phyloP scores from a whole-genome alignment of 92 coral and sea anemone species.

The Heteractis magnifica region DNA sequence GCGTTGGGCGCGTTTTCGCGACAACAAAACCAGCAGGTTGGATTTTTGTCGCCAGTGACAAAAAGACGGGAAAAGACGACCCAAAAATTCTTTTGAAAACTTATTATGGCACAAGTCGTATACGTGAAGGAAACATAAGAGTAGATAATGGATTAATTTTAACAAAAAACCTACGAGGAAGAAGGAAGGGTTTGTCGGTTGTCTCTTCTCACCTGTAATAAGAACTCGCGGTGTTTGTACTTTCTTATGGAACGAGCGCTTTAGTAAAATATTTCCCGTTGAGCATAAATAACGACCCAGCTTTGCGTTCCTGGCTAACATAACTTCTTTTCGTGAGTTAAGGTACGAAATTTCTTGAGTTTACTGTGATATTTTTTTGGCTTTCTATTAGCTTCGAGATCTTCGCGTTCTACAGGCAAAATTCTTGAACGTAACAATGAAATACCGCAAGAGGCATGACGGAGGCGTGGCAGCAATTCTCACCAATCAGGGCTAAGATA shows the following conservation, averaged over 20 bases:
- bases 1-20: neutral
- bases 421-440: conserved; percentile 23
- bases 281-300: conserved; percentile 35
- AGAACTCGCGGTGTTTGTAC: conserved; percentile 63
- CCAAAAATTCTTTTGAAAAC: no score
- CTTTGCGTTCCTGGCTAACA: conserved; percentile 56
- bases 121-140: neutral
- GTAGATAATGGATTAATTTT: neutral
- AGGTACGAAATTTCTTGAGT: neutral
- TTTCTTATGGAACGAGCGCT: conserved; percentile 38
- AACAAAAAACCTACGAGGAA: neutral
- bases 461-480: conserved; percentile 30
- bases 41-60: neutral
- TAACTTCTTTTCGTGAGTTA: neutral
- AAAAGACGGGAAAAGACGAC: neutral
- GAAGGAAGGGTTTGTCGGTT: neutral
- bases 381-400: neutral
- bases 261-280: conserved; percentile 41
- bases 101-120: no score
- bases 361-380: neutral
- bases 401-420: neutral
- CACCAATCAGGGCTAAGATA: conserved; percentile 32
- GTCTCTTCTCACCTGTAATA: conserved; percentile 59
- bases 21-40: neutral
- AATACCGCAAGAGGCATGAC: conserved; percentile 27